Evolutionary conservation across 2,888 invertebrate genomes (phyloP), one percentile per base, ranked within the genome.

Genomic region (Tipula lateralis): DNA sequence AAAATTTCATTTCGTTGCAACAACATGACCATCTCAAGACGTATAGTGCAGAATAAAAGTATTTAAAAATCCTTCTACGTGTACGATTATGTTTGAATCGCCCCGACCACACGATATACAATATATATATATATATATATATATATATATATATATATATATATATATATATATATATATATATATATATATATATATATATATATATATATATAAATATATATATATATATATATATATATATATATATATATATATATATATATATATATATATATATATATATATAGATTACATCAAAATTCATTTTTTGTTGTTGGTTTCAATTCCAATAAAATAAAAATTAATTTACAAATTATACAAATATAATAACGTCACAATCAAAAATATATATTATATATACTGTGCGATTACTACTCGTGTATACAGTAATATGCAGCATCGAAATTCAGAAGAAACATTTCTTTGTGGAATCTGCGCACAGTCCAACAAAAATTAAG

Each of bases 241-340:
- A n/a, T n/a, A n/a, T n/a, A n/a, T n/a, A n/a, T n/a, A n/a, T n/a
- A n/a, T n/a, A n/a, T n/a, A n/a, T n/a, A n/a, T n/a, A n/a, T n/a
- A n/a, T n/a, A n/a, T n/a, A n/a, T n/a, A n/a, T n/a, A n/a, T n/a
- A n/a, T n/a, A n/a, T n/a, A n/a, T n/a, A n/a, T n/a, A n/a, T n/a
- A n/a, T n/a, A n/a, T n/a, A n/a, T n/a, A n/a, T n/a, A n/a, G n/a
- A n/a, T 1, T 24, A 6, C 24, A 24, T 2, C 66, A 7, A 66
- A 19, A 66, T 24, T 66, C 0, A 66, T 66, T n/a, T n/a, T n/a
- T n/a, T n/a, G n/a, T n/a, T n/a, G n/a, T n/a, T n/a, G n/a, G n/a
- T n/a, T 66, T 66, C 66, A 66, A 66, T 66, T 66, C 24, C 66
- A 66, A 66, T 66, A 66, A 66, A 66, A 44, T 32, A 36, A 36